These are phyloP conservation scores for Nymphalis io DNA, from an alignment of 1,140 invertebrate genomes.

Conservation along the genomic window DNA sequence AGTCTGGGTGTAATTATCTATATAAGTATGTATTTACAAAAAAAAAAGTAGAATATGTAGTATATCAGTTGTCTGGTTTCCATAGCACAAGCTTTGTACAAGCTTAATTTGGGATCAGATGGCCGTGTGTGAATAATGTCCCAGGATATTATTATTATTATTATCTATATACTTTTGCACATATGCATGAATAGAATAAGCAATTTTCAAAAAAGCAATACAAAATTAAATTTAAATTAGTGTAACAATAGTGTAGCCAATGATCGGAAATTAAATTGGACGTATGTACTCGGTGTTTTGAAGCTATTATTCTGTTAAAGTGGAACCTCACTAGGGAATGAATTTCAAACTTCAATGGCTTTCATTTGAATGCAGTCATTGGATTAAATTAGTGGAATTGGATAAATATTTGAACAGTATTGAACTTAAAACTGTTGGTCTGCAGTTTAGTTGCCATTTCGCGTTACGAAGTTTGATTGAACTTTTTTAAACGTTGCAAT, in stretches of 20 bases:
- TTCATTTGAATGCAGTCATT: constrained; percentile 6
- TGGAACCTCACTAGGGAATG: neutral
- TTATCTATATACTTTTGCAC: too few species aligned
- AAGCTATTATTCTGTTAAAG: constrained; percentile 5
- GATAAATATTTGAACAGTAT: constrained; percentile 6
- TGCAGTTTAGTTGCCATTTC: neutral
- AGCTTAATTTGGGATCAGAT: too few species aligned
- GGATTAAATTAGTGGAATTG: neutral
- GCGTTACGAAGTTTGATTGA: neutral
- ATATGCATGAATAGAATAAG: too few species aligned
- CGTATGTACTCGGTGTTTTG: neutral
- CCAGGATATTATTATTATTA: too few species aligned
- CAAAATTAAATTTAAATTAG: neutral
- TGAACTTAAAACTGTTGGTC: neutral
- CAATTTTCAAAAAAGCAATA: too few species aligned
- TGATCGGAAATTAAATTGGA: constrained; percentile 4
- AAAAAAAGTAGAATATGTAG: too few species aligned
- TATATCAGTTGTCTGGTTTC: too few species aligned
- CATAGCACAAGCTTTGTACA: too few species aligned
- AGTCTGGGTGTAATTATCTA: too few species aligned
- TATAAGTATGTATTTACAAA: too few species aligned
- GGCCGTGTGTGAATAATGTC: too few species aligned
- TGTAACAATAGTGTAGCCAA: neutral
- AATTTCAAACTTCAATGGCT: constrained; percentile 10
- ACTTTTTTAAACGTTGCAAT: neutral